Base-by-base conservation (phyloP, 2,113 vertebrate genomes). In the Physeter macrocephalus region DNA sequence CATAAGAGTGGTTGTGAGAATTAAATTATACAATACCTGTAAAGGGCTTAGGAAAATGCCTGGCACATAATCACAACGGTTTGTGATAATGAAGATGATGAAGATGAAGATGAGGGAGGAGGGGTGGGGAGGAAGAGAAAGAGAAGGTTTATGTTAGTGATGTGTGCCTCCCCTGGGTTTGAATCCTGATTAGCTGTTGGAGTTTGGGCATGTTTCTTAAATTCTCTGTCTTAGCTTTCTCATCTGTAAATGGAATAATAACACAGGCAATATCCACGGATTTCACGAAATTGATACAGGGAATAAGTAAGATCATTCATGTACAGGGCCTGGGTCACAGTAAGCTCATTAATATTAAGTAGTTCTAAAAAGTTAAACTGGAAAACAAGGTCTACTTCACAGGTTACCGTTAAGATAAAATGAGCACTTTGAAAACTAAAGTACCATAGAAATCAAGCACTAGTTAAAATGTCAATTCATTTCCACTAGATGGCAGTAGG, bases 401-500 rank as follows among this genome's bases (percentile, higher is more conserved):
- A 54, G 43, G 62, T 88, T 62, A 78, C 31, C 31, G 23, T 13
- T 9, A 71, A n/a, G 23, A 69, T 93, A 43, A 64, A 62, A 85
- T 21, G 27, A 62, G 49, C 49, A 21, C 23, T 49, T 67, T n/a
- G 67, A 59, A 83, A 86, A 80, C 23, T 14, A 29, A 78, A 87
- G 41, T 23, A 31, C 57, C 13, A 15, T 5, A 29, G 54, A 75
- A 83, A 36, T 11, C 43, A 93, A 18, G 36, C 27, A 59, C 31
- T 77, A n/a, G 39, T 64, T n/a, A 52, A 64, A 90, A 90, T 86
- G 72, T 14, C 81, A 64, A 46, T 0, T 6, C 0, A 31, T 12
- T 3, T 80, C 95, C 97, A 97, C 90, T 93, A 92, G 97, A 71
- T 82, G 96, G 93, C 84, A 96, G 84, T 27, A 90, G 36, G 96